Conservation (phyloP, 2,888 invertebrate species). For the Tetanocera ferruginea region DNA sequence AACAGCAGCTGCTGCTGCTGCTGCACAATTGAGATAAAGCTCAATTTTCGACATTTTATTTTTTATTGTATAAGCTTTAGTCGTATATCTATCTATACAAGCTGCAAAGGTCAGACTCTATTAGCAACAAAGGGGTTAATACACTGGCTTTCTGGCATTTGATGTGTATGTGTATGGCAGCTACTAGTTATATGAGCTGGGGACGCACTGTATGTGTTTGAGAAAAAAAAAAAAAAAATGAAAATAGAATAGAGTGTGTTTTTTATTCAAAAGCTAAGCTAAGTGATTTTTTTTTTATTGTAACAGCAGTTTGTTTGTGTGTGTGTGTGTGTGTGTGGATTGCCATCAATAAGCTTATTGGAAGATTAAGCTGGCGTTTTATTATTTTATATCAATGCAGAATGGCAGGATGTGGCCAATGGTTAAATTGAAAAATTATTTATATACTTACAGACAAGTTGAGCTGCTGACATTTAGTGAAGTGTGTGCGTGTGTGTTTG, state of each 20-base stretch:
- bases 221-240: neutral
- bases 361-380: slow-evolving; percentile 15
- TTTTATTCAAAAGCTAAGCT: no score
- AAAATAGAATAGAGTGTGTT: neutral
- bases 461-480: no score
- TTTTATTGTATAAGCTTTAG: slow-evolving; percentile 14
- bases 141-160: neutral
- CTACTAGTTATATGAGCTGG: neutral
- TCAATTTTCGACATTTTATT: slow-evolving; percentile 33
- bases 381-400: slow-evolving; percentile 2
- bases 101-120: neutral
- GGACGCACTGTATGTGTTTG: neutral
- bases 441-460: no score
- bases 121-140: slow-evolving; percentile 28
- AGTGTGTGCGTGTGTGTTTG: no score
- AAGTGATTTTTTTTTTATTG: no score
- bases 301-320: no score
- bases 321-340: neutral
- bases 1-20: slow-evolving; percentile 19
- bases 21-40: slow-evolving; percentile 64
- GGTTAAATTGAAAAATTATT: no score
- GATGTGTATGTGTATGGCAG: no score
- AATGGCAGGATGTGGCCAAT: slow-evolving; percentile 5
- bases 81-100: neutral
- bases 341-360: slow-evolving; percentile 28